phyloP scores from a whole-genome alignment of 92 coral and sea anemone genomes.

The Umimayanthus chanpuru region DNA sequence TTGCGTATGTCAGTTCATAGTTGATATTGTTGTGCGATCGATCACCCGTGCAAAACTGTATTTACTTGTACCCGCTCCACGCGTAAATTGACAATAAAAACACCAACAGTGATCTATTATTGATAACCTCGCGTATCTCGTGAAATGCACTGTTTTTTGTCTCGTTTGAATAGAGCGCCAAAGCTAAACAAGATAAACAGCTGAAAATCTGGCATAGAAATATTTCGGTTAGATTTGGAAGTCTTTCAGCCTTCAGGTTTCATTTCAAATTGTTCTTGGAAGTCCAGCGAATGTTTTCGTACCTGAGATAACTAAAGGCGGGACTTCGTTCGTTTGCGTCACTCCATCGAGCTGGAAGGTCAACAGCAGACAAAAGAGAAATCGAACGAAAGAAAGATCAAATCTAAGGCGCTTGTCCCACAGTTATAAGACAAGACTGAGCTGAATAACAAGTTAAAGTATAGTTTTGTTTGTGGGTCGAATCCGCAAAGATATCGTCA shows the following conservation, averaged over 20 bases:
- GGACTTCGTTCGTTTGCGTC: background rate
- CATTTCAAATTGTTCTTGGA: background rate
- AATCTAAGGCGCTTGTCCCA: background rate
- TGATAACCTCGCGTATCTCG: background rate
- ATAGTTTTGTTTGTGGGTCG: background rate
- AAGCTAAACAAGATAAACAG: constrained; percentile 8
- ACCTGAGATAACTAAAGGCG: background rate
- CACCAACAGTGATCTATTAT: constrained; percentile 8
- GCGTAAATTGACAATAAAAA: background rate
- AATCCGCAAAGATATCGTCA: too few relatives aligned
- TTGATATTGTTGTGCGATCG: background rate
- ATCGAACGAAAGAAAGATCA: background rate
- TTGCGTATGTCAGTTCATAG: background rate
- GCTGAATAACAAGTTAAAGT: background rate
- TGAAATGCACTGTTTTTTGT: constrained; percentile 7
- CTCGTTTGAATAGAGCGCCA: constrained; percentile 28
- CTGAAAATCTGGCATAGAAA: background rate
- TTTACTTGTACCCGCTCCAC: constrained; percentile 40
- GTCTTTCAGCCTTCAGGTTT: background rate
- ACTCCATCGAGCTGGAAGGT: background rate
- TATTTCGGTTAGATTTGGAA: background rate
- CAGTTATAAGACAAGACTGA: background rate
- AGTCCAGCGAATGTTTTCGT: background rate
- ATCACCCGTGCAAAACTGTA: constrained; percentile 20
- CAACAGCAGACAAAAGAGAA: background rate